A percentile compares a stretch with the other conserved stretches of the same genome.
phyloP scores from a whole-genome alignment of 2,888 invertebrate genomes.

The Rhodophaea formosa region DNA sequence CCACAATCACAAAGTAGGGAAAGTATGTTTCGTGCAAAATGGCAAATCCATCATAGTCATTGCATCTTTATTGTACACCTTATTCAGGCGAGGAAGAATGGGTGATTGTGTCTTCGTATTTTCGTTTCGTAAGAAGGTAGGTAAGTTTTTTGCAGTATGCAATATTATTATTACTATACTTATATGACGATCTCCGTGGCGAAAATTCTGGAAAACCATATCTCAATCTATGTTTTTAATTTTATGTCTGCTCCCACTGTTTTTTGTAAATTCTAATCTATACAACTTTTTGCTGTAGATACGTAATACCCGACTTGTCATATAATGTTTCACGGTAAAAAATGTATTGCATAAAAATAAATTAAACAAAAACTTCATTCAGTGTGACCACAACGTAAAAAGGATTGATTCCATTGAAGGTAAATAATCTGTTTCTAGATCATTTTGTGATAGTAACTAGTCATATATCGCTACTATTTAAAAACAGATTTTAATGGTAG shows the following conservation, averaged over 20 bases:
- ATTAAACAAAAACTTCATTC: background rate
- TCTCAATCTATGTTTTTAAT: no score
- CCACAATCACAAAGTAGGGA: background rate
- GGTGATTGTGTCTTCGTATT: constrained; percentile 14
- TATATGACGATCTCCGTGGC: no score
- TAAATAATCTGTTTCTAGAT: background rate
- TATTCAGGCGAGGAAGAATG: constrained; percentile 9
- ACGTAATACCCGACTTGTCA: background rate
- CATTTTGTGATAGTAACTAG: background rate
- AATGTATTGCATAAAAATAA: background rate
- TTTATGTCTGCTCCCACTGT: no score
- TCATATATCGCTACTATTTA: no score
- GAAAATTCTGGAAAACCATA: no score
- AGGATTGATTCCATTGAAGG: background rate
- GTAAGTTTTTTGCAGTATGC: constrained; percentile 15
- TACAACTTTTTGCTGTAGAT: background rate
- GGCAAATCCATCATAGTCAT: constrained; percentile 1
- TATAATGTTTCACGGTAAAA: background rate
- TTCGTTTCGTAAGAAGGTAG: background rate
- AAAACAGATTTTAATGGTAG: no score
- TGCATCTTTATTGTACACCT: background rate
- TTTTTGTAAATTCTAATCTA: background rate
- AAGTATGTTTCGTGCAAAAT: constrained; percentile 5
- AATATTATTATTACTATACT: no score
- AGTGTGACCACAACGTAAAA: background rate